Evolutionary conservation across 2,888 invertebrate species (phyloP).

Genomic region (Bibio marci): DNA sequence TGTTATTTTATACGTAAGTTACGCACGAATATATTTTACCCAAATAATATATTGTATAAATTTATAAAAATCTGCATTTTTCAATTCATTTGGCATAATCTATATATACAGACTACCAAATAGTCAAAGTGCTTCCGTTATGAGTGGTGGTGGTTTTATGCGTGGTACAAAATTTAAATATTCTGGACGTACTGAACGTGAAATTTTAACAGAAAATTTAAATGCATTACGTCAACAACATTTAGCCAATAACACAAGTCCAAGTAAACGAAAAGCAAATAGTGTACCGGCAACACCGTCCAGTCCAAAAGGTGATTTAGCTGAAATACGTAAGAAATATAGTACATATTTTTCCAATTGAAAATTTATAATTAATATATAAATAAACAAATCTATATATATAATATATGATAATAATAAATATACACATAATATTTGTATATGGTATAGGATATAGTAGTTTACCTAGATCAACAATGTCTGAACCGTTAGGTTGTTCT

Average conservation of each 20-base stretch:
- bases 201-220: slow-evolving; percentile 70
- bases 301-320: slow-evolving; percentile 43
- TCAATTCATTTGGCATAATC: no score
- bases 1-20: slow-evolving; percentile 93
- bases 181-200: slow-evolving; percentile 79
- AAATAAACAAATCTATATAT: not conserved
- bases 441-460: slow-evolving; percentile 55
- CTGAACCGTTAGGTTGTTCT: slow-evolving; percentile 42
- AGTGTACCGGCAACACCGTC: slow-evolving; percentile 79
- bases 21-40: not conserved
- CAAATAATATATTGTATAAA: not conserved
- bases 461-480: slow-evolving; percentile 69
- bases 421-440: no score
- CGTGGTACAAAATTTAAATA: slow-evolving; percentile 91
- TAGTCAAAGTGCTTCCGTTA: slow-evolving; percentile 73
- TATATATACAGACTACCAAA: slow-evolving; percentile 51
- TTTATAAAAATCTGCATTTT: not conserved
- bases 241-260: slow-evolving; percentile 36
- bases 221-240: slow-evolving; percentile 44
- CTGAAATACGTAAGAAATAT: slow-evolving; percentile 33
- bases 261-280: slow-evolving; percentile 57
- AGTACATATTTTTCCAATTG: slow-evolving; percentile 1
- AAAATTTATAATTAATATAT: no score
- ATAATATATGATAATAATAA: no score
- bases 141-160: slow-evolving; percentile 80